phyloP scores from a whole-genome alignment of 2,113 vertebrate genomes.

The Setophaga petechia region DNA sequence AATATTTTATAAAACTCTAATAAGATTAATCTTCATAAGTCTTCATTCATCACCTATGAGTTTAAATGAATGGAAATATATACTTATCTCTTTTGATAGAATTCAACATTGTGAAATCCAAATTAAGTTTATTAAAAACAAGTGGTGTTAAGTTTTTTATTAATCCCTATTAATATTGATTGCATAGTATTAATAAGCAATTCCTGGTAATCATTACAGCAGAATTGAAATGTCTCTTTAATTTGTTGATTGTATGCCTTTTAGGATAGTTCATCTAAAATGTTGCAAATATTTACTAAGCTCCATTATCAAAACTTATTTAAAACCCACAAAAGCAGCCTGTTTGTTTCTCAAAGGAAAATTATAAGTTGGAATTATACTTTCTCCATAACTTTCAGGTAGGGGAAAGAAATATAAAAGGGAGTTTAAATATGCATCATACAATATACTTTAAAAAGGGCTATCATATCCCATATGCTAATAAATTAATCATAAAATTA shows the following conservation, averaged over 20 bases:
- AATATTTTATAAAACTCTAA: not conserved
- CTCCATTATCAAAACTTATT: not conserved
- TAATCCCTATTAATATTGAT: constrained; percentile 13
- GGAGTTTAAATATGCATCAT: not conserved
- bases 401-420: not conserved
- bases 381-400: not conserved
- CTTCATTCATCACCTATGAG: not conserved
- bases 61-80: not conserved
- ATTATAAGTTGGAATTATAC: not conserved
- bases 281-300: constrained; percentile 42
- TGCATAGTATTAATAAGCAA: constrained; percentile 11
- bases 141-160: not conserved
- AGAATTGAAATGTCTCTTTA: constrained; percentile 36
- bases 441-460: not conserved
- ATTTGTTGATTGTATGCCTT: constrained; percentile 52
- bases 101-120: not conserved
- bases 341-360: not conserved
- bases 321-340: not conserved
- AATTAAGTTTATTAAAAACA: not conserved
- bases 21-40: not conserved
- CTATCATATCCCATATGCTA: not conserved
- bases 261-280: constrained; percentile 8
- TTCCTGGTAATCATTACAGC: constrained; percentile 45
- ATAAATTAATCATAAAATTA: not conserved
- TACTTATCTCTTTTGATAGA: constrained; percentile 38